Evolutionary conservation across 2,113 vertebrate species (phyloP).

Genomic region (Hippopotamus amphibius): DNA sequence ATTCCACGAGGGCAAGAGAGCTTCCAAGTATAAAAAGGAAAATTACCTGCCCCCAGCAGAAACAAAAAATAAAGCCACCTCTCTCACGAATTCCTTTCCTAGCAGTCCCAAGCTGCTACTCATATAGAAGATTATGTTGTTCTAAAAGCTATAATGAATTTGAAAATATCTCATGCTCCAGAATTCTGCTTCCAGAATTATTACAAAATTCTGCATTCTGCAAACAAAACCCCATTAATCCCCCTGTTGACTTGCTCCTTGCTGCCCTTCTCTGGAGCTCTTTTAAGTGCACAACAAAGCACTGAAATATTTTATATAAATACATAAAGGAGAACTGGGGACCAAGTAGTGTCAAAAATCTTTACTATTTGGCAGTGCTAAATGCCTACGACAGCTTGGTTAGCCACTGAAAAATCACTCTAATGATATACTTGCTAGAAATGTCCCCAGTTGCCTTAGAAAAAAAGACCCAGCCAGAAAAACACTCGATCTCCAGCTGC

Average conservation of each 20-base stretch:
- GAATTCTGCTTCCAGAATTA: conserved; percentile 69
- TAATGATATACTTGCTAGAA: conserved; percentile 63
- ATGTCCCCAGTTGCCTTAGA: conserved; percentile 31
- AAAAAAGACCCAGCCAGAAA: conserved; percentile 14
- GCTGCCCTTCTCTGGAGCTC: conserved; percentile 35
- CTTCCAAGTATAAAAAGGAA: not conserved
- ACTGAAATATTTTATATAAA: conserved; percentile 71
- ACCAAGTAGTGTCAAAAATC: not conserved
- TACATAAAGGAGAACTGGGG: conserved; percentile 56
- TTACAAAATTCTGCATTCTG: conserved; percentile 45
- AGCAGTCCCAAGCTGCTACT: conserved; percentile 7
- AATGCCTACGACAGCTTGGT: conserved; percentile 62
- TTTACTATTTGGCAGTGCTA: not conserved
- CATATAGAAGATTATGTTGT: conserved; percentile 33
- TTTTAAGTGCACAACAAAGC: conserved; percentile 51
- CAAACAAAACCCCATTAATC: conserved; percentile 67
- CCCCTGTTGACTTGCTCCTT: conserved; percentile 54
- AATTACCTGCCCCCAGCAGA: conserved; percentile 43
- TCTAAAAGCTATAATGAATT: conserved; percentile 52
- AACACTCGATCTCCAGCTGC: not conserved
- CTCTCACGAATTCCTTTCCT: conserved; percentile 5
- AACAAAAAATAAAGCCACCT: conserved; percentile 55
- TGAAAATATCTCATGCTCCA: conserved; percentile 65
- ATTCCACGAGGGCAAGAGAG: not conserved
- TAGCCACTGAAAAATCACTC: conserved; percentile 73